Evolutionary conservation across 2,797 vertebrate genomes (phyloP), one percentile per base, ranked within the genome.

Genomic region (Eutrigla gurnardus): DNA sequence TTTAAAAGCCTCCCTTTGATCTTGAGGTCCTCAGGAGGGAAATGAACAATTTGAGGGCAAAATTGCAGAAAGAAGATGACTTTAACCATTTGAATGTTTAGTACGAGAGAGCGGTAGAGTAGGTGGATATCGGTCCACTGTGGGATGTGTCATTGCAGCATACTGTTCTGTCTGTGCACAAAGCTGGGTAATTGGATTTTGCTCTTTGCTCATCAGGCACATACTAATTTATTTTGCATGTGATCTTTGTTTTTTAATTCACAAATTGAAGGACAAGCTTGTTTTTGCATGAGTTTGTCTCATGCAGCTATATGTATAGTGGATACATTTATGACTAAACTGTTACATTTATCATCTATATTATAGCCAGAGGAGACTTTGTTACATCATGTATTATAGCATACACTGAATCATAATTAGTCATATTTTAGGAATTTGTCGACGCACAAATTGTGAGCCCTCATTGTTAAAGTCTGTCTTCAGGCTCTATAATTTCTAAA

Each of bases 111-210:
- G 47, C 52, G 7, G 52, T 32, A 14, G 52, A 54, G 52, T 6
- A n/a, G 32, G 3, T 43, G 32, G 40, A 47, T 53, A 33, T 10
- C n/a, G 9, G 17, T 54, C 39, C n/a, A 46, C 32, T 4, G 2
- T 15, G 37, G 53, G 12, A 58, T 2, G 17, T 4, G 3, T 66
- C 47, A 58, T 42, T 37, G 40, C 49, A 46, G 43, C 40, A 46
- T 35, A 58, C 37, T 65, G 36, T 55, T 74, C 14, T 32, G 9
- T 60, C 10, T 77, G 36, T 42, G 25, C 8, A 25, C 32, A 18
- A 73, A 70, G 59, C 49, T 11, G 55, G 55, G 76, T 69, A 37
- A 66, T 58, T 50, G 45, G 18, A 62, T 77, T 73, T 68, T 32
- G 4, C 32, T 49, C 14, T 37, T 3, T 37, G 18, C 33, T 13